Evolutionary conservation across 2,888 invertebrate genomes (phyloP), one percentile per base, ranked within the genome.

Genomic region (Diaprepes abbreviatus): DNA sequence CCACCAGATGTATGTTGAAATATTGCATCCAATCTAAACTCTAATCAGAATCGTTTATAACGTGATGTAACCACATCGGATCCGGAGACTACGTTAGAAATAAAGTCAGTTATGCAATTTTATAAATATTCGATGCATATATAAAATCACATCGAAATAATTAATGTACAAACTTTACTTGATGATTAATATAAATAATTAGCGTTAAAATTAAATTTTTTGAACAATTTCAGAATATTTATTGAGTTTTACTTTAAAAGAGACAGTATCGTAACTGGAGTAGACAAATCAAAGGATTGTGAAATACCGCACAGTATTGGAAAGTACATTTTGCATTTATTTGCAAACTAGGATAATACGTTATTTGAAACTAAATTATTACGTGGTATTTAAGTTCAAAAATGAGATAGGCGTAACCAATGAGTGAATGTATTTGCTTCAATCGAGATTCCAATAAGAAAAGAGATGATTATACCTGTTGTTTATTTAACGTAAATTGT

Each of bases 251-350:
- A 58, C 16, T n/a, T 48, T 9, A 12, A 62, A 62, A 50, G 21
- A 50, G 9, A 21, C 21, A 43, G 14, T 45, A 31, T 33, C 36
- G 38, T 16, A 16, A 38, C 38, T 38, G 6, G 1, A 3, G 4
- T 16, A 14, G 16, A 14, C 14, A 62, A 36, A 62, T n/a, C 62
- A 50, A 50, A 12, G 19, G 19, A 6, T 62, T 50, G 19, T 36
- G 36, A 35, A 50, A 62, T 33, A 24, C 16, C 16, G 4, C 50
- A 62, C 48, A 50, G n/a, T 50, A 33, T 40, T 62, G 33, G 62
- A 62, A 62, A 62, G 62, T 62, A n/a, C 28, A 62, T 50, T 62
- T 62, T 62, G 21, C 35, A 5, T 28, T 35, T 50, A 59, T 59
- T 59, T 59, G 31, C 62, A 50, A 33, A 48, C 50, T 50, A 19